Evolutionary conservation across 2,797 vertebrate species (phyloP).

Genomic region (Hippocampus kuda): DNA sequence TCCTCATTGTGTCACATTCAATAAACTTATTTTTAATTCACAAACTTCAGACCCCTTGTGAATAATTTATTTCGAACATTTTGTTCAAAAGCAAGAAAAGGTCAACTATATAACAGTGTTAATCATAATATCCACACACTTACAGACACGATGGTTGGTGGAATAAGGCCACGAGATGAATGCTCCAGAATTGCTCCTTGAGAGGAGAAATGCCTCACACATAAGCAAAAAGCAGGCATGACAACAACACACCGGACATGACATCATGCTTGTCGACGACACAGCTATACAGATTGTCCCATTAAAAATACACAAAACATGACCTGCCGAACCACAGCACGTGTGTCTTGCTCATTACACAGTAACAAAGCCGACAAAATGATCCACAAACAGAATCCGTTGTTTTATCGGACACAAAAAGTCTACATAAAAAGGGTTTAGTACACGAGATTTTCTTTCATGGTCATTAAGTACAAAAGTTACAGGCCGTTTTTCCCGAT

Average conservation of each 20-base stretch:
- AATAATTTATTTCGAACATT: conserved; percentile 62
- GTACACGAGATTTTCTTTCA: conserved; percentile 27
- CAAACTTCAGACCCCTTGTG: conserved; percentile 10
- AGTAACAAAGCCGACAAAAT: conserved; percentile 6
- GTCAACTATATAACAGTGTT: conserved; percentile 25
- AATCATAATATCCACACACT: conserved; percentile 28
- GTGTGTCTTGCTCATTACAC: conserved; percentile 5
- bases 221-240: neutral
- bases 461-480: conserved; percentile 35
- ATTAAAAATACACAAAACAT: neutral
- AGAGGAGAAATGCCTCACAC: neutral
- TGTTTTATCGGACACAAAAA: conserved; percentile 15
- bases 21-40: conserved; percentile 58
- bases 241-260: neutral
- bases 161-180: conserved; percentile 50
- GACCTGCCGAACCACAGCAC: neutral
- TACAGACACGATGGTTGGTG: conserved; percentile 35
- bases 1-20: conserved; percentile 49
- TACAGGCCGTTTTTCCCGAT: conserved; percentile 8
- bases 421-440: conserved; percentile 19
- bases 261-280: neutral
- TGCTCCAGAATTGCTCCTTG: neutral
- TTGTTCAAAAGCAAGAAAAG: conserved; percentile 50
- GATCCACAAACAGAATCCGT: conserved; percentile 5
- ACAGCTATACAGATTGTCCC: neutral